phyloP scores from a whole-genome alignment of 2,888 invertebrate genomes.

The Holacanthella duospinosa region DNA sequence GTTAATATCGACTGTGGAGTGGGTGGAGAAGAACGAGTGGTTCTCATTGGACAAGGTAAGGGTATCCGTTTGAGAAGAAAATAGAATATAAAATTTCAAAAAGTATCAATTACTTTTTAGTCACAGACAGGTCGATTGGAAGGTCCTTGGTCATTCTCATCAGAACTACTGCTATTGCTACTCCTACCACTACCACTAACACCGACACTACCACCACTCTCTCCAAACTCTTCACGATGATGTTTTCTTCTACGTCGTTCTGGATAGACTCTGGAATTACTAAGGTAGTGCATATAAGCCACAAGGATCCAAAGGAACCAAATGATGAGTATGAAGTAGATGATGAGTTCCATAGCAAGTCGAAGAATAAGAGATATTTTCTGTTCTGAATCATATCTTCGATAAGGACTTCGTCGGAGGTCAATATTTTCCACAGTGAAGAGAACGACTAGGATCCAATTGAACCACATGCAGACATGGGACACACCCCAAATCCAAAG shows the following conservation, averaged over 20 bases:
- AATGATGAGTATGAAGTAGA: background rate
- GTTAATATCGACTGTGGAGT: too few species aligned
- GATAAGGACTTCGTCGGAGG: background rate
- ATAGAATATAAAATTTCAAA: too few species aligned
- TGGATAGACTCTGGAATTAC: background rate
- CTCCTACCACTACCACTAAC: too few species aligned
- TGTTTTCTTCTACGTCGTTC: background rate
- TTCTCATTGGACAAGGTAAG: too few species aligned
- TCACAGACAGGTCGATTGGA: too few species aligned
- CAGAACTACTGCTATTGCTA: too few species aligned
- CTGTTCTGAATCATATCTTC: background rate
- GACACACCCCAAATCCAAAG: background rate
- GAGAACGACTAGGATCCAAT: background rate
- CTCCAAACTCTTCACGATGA: background rate
- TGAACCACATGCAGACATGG: background rate
- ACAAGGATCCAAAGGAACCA: background rate
- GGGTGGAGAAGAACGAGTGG: too few species aligned
- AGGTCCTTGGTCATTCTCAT: too few species aligned
- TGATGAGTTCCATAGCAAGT: background rate
- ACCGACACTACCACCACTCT: too few species aligned
- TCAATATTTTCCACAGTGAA: background rate
- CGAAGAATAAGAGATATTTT: background rate
- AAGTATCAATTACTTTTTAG: too few species aligned
- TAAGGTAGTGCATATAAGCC: background rate
- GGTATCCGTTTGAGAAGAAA: too few species aligned